Base-by-base conservation (phyloP, 1,140 invertebrate genomes). In the Calliopsis andreniformis region DNA sequence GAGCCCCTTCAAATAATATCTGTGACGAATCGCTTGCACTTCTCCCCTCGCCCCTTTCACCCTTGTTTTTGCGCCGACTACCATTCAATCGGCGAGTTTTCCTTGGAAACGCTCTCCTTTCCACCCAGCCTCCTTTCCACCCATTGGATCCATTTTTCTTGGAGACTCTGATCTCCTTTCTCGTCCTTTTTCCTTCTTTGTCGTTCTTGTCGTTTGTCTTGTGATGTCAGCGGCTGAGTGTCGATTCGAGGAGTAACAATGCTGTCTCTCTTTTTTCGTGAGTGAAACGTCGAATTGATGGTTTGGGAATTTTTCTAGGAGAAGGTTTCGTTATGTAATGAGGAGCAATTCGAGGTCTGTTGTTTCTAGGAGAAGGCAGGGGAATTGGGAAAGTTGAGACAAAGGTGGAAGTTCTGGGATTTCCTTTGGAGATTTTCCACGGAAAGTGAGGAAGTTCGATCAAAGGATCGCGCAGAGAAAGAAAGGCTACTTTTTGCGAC, bases 21-120 rank as follows among this genome's bases (percentile, higher is more conserved):
- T 91, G 90, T 91, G 91, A 91, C 91, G 91, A 92, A 92, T 92
- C 89, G 88, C 88, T 90, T 87, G 88, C 88, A 83, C 82, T 83
- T 85, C 51, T 45, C 25, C 45, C 4, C 25, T 58, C 47, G 25
- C 68, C 73, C 49, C 42, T 49, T 64, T 63, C 28, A 42, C 62
- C 59, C 63, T 63, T 42, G 68, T 84, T 80, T 84, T 79, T 67
- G 58, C 66, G 45, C 76, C 39, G 73, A 45, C 35, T 77, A 56
- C 70, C 70, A 56, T 76, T 66, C 39, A 66, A 58, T 68, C 73
- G 58, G 5, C 10, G 25, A 25, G 32, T 45, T 64, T 56, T 32
- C 61, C 71, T 39, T 10, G 56, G 32, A 49, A 45, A 39, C 66
- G 10, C 43, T 25, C 20, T 23, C 35, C 1, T 68, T n/a, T 8